Conservation (phyloP, 1,140 invertebrate species). For the Drosophila aff. region DNA sequence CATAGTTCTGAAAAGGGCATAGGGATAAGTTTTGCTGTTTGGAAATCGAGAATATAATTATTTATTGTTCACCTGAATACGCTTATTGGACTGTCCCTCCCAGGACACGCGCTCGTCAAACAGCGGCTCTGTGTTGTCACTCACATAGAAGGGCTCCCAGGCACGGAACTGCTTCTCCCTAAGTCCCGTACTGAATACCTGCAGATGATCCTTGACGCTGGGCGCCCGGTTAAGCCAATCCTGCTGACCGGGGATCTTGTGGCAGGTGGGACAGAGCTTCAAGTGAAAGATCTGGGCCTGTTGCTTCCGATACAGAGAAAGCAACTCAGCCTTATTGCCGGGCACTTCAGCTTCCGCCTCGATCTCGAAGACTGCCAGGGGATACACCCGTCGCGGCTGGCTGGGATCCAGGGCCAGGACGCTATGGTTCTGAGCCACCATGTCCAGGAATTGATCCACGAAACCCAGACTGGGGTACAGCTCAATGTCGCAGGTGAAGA, state of each 20-base stretch:
- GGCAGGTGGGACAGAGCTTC: constrained; percentile 93
- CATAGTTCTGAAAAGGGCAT: constrained; percentile 63
- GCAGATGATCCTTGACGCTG: constrained; percentile 87
- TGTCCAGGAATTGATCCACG: constrained; percentile 90
- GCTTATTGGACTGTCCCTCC: constrained; percentile 96
- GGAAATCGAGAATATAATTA: neutral
- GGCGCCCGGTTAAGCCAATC: constrained; percentile 89
- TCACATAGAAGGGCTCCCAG: constrained; percentile 96
- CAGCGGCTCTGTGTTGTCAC: constrained; percentile 92
- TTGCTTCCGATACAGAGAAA: constrained; percentile 89
- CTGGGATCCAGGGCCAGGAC: constrained; percentile 72
- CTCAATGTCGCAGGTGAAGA: constrained; percentile 95
- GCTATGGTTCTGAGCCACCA: constrained; percentile 90
- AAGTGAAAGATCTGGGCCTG: constrained; percentile 95
- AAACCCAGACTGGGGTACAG: constrained; percentile 92
- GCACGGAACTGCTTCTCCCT: constrained; percentile 89
- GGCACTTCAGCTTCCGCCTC: constrained; percentile 86
- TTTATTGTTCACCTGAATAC: constrained; percentile 91
- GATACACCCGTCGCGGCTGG: constrained; percentile 58
- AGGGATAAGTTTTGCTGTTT: neutral
- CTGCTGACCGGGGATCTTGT: constrained; percentile 92
- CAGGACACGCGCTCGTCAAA: constrained; percentile 95
- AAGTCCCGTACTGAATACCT: constrained; percentile 92
- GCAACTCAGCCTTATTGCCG: constrained; percentile 89
- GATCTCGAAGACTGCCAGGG: constrained; percentile 76